Base-by-base conservation (phyloP, 2,113 vertebrate species). In the Dasyprocta punctata region DNA sequence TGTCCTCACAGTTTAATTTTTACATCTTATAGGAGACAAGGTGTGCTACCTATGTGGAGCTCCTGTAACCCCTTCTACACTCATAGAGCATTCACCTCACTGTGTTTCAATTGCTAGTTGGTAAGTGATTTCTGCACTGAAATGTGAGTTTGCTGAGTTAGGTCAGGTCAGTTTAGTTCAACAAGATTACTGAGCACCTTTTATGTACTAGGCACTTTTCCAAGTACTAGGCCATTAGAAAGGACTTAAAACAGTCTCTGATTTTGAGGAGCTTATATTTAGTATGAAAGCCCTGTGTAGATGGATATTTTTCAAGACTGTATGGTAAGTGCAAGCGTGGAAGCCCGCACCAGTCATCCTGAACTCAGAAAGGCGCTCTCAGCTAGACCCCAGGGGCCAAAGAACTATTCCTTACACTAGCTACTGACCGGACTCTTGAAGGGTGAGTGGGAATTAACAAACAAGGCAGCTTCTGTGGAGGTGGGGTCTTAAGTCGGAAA, bases 171-270 rank as follows among this genome's bases (percentile, higher is more conserved):
- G 44, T 54, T 94, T 61, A 83, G 44, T 61, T 92, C 67, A 83
- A 65, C 69, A 83, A 78, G 12, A 67, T 81, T 92, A 85, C 0
- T 24, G 6, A 92, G 20, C 54, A 80, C 2, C 26, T 92, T 92
- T 93, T 78, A 87, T 28, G 36, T 63, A 52, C 26, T 38, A 93
- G 36, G 58, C 77, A 88, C 86, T 89, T 91, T 96, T 80, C 28
- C 75, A 93, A 36, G 11, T 49, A 30, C 19, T 96, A 28, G 49
- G 87, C n/a, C 58, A 60, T 89, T 1, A 75, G 69, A 83, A 89
- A 89, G 65, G 49, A 89, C 83, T 86, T 96, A 89, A 82, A 91
- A 52, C 1, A 82, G 67, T 89, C 52, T 96, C 73, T 91, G 52
- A 71, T n/a, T 49, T 89, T 94, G 47, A 90, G 41, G 36, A 95